Evolutionary conservation across 2,113 vertebrate species (phyloP).

Genomic region (Baryphthengus martii): DNA sequence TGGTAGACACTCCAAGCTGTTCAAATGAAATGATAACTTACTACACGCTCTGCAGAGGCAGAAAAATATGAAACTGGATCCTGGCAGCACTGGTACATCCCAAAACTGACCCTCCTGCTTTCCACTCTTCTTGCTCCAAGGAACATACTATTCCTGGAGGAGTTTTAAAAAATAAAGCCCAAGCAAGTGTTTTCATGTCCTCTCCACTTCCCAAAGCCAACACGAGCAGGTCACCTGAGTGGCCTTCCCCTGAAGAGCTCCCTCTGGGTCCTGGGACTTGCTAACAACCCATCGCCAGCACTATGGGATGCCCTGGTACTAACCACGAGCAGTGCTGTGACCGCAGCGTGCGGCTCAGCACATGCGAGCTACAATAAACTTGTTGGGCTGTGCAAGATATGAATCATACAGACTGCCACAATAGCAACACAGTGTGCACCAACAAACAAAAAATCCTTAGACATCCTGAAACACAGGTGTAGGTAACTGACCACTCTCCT

Average conservation of each 20-base stretch:
- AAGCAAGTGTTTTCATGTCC: background rate
- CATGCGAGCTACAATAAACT: background rate
- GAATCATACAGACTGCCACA: constrained; percentile 30
- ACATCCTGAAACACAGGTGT: background rate
- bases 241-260: fast-evolving
- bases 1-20: background rate
- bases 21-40: background rate
- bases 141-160: background rate
- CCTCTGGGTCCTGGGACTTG: background rate
- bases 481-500: background rate
- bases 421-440: background rate
- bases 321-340: background rate
- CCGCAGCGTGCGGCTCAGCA: background rate
- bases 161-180: background rate
- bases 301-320: background rate
- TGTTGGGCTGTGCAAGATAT: background rate
- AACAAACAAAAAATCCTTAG: background rate
- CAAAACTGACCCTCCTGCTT: background rate
- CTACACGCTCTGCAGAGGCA: background rate
- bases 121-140: background rate
- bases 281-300: background rate
- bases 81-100: background rate
- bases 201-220: background rate
- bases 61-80: constrained; percentile 7
- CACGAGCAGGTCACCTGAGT: background rate